A percentile compares a stretch with the other conserved stretches of the same genome.
phyloP scores from a whole-genome alignment of 2,113 vertebrate species.

The Tapirus terrestris region DNA sequence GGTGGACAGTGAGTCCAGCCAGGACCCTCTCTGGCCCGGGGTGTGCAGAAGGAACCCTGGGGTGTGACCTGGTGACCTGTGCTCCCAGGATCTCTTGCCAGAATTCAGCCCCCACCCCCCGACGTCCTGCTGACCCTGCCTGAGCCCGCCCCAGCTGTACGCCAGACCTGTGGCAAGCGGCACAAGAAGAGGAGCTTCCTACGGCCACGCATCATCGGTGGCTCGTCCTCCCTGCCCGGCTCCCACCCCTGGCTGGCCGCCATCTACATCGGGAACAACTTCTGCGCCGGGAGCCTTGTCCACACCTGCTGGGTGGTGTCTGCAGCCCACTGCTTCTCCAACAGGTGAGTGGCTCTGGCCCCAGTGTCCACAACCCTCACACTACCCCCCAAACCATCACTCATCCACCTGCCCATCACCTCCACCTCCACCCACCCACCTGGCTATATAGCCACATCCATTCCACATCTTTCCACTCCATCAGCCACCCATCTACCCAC shows the following conservation, averaged over 20 bases:
- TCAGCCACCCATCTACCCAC: not conserved
- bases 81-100: conserved; percentile 48
- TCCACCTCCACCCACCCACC: not conserved
- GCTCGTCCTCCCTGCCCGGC: conserved; percentile 90
- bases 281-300: conserved; percentile 94
- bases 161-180: conserved; percentile 89
- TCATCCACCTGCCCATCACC: not conserved
- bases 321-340: conserved; percentile 95
- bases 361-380: fast-evolving
- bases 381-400: not conserved
- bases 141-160: fast-evolving
- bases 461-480: not conserved
- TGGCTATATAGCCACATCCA: not conserved
- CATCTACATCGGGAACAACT: conserved; percentile 91
- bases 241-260: conserved; percentile 96
- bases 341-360: conserved; percentile 87
- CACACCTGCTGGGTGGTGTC: conserved; percentile 95
- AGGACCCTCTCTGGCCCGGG: not conserved
- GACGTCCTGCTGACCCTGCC: not conserved
- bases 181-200: conserved; percentile 91
- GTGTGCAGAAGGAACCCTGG: not conserved
- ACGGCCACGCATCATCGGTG: conserved; percentile 91
- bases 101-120: fast-evolving
- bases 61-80: not conserved
- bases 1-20: not conserved